Evolutionary conservation across 23 tunicate species (phyloP), one percentile per base, ranked within the genome.

Genomic region (Diplosoma virens): DNA sequence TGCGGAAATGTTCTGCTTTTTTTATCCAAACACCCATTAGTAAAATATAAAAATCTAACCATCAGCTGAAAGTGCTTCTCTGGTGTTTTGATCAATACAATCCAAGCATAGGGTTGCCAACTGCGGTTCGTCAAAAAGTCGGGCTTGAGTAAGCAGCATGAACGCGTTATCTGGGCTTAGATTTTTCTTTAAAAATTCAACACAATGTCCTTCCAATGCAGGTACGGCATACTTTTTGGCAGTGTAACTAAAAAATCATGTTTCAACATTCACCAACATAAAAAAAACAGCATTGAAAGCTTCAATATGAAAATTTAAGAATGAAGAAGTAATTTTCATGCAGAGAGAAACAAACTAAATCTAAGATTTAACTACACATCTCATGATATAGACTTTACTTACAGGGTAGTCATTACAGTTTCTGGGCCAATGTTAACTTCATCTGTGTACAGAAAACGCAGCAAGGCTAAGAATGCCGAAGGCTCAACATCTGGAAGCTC

Each of bases 201-300:
- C 95, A 72, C 99, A 94, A 27, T 94, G 90, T 45, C 73, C 55
- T 75, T 94, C 99, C 21, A 94, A 54, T 0, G 99, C 99, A 17
- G 99, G 99, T 3, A 94, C 95, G 20, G 90, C 99, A 88, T 94
- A 94, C 60, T 94, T 94, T 48, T 94, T 94, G 22, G 99, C 99
- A 66, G 99, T 88, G 67, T 94, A 90, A 69, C 95, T 87, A 48
- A 41, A 58, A 76, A 54, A 69, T 14, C 25, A 11, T 56, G 50
- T 41, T n/a, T n/a, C n/a, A n/a, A n/a, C n/a, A n/a, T n/a, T n/a
- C 50, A 41, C 11, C 50, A 41, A 41, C 11, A 7, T 41, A 41
- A 7, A 7, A 41, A 41, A 41, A 41, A 41, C 50, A 41, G 37
- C 41, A 65, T 65, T 26, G 17, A 26, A 65, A 32, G 16, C 17